phyloP scores from a whole-genome alignment of 2,888 invertebrate species.

The Trachelus iudaicus region DNA sequence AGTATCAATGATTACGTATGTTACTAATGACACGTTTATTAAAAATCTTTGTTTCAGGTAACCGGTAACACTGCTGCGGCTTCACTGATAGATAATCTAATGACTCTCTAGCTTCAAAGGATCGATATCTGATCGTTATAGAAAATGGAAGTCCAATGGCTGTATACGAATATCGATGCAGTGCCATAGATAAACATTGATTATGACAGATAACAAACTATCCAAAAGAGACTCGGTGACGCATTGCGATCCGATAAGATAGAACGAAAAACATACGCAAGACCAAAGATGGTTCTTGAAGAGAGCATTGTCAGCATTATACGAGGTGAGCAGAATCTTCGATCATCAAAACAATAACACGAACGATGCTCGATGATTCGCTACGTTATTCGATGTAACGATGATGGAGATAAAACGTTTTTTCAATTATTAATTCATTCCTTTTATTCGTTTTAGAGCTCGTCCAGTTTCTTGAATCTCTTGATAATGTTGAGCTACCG shows the following conservation, averaged over 20 bases:
- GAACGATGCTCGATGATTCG: neutral
- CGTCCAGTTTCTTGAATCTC: neutral
- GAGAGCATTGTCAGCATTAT: neutral
- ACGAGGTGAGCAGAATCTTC: neutral
- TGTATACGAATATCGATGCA: neutral
- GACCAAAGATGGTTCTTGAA: neutral
- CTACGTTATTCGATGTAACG: neutral
- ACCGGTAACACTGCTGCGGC: neutral
- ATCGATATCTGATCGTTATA: neutral
- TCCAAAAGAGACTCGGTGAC: neutral
- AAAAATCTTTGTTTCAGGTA: neutral
- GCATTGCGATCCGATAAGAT: neutral
- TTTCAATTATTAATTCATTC: neutral
- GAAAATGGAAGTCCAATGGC: neutral
- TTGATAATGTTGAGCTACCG: neutral
- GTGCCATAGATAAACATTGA: neutral
- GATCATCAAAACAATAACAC: neutral
- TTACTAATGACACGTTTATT: neutral
- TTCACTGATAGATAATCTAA: neutral
- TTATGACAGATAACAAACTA: neutral
- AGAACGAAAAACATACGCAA: neutral
- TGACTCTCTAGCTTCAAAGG: neutral
- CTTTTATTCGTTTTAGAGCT: neutral
- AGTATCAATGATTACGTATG: neutral
- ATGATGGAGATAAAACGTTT: neutral